Percentiles rank a stretch among this genome's conserved stretches.
Evolutionary conservation across 2,888 invertebrate species (phyloP).

Genomic region (Neuroscelio doddi): DNA sequence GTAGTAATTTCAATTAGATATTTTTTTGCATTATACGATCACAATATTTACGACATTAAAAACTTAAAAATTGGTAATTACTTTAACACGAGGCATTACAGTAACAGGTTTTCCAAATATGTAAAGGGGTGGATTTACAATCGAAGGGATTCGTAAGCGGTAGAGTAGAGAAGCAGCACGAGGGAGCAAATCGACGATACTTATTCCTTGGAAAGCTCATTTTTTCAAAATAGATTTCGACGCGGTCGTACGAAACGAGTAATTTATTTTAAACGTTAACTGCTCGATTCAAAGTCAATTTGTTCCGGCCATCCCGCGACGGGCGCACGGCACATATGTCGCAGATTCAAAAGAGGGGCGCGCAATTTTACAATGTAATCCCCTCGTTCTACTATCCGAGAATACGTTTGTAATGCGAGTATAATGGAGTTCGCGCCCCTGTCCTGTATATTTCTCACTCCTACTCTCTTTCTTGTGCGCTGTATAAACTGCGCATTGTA

Average conservation of each 20-base stretch:
- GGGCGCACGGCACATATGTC: slow-evolving; percentile 46
- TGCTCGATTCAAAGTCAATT: slow-evolving; percentile 56
- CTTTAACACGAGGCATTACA: background rate
- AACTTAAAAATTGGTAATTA: background rate
- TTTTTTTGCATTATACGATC: no score
- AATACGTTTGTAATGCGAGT: slow-evolving; percentile 61
- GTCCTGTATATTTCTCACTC: slow-evolving; percentile 45
- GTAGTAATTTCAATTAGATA: no score
- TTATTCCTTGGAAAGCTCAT: slow-evolving; percentile 32
- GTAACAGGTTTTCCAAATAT: no score
- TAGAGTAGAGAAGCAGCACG: no score
- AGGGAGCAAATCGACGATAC: slow-evolving; percentile 13
- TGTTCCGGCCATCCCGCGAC: slow-evolving; percentile 56
- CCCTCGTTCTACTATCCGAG: slow-evolving; percentile 38
- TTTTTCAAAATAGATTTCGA: slow-evolving; percentile 42
- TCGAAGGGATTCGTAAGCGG: no score
- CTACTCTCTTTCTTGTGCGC: slow-evolving; percentile 33
- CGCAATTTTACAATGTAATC: slow-evolving; percentile 53
- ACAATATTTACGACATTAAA: no score
- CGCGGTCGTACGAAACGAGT: slow-evolving; percentile 45
- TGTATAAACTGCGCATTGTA: slow-evolving; percentile 39
- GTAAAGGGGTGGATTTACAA: no score
- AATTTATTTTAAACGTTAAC: slow-evolving; percentile 62
- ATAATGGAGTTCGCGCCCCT: slow-evolving; percentile 60
- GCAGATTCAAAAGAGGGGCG: slow-evolving; percentile 45